These are phyloP conservation scores for Zonitis immaculata DNA, from an alignment of 2,888 invertebrate genomes.

Conservation along the genomic window DNA sequence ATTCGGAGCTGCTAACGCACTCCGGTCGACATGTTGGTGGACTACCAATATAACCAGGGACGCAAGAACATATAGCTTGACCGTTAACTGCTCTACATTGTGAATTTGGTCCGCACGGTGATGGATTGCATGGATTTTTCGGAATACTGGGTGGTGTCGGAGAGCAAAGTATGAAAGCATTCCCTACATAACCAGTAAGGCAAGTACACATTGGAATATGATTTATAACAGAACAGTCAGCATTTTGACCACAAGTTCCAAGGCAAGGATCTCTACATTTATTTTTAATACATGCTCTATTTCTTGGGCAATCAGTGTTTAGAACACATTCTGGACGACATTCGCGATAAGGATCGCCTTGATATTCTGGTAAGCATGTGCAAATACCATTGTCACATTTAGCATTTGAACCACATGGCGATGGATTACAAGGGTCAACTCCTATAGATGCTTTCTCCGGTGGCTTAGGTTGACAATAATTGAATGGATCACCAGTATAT, in stretches of 20 bases:
- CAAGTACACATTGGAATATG: slow-evolving; percentile 75
- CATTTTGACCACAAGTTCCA: slow-evolving; percentile 71
- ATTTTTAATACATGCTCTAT: slow-evolving; percentile 65
- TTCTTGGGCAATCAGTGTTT: slow-evolving; percentile 66
- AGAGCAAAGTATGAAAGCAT: slow-evolving; percentile 66
- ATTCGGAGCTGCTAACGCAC: slow-evolving; percentile 63
- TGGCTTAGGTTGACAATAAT: slow-evolving; percentile 52
- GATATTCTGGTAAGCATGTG: slow-evolving; percentile 66
- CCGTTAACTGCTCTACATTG: slow-evolving; percentile 60
- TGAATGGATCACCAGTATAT: slow-evolving; percentile 62
- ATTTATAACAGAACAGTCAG: slow-evolving; percentile 70
- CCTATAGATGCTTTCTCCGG: slow-evolving; percentile 35
- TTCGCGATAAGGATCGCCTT: slow-evolving; percentile 71
- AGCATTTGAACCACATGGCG: slow-evolving; percentile 70
- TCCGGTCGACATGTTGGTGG: slow-evolving; percentile 70
- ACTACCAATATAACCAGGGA: slow-evolving; percentile 64
- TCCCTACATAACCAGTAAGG: slow-evolving; percentile 65
- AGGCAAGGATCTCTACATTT: slow-evolving; percentile 77
- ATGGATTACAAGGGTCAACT: slow-evolving; percentile 51
- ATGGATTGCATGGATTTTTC: slow-evolving; percentile 52
- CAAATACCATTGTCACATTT: slow-evolving; percentile 65
- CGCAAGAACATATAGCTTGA: slow-evolving; percentile 63
- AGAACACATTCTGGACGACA: slow-evolving; percentile 80
- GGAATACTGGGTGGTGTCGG: slow-evolving; percentile 45
- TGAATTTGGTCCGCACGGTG: slow-evolving; percentile 71